Base-by-base conservation (phyloP, 2,888 invertebrate species). In the Drosophila longiperda region DNA sequence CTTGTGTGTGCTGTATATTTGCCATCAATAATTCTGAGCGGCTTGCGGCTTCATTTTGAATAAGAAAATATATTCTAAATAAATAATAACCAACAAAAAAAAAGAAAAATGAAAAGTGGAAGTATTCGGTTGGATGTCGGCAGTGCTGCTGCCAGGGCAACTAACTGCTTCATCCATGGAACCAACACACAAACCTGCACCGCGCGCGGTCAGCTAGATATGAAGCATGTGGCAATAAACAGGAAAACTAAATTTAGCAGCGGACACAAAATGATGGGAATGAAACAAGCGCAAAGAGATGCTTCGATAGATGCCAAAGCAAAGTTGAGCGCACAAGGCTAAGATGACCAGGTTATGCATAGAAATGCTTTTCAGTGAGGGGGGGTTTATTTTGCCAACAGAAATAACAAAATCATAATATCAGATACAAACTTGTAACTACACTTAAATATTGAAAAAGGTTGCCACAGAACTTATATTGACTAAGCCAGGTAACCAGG, bases 61-160 rank as follows among this genome's bases (percentile, higher is more conserved):
- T 82, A 87, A 83, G 80, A 85, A 87, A 87, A 87, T 89, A 87
- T 87, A 89, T 89, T 82, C 76, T 89, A 85, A 89, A 87, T 89
- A 89, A 87, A 87, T 87, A 83, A 87, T 87, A 83, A 78, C 78
- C 65, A 75, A 70, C 45, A 29, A 54, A 66, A 52, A 52, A 52
- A 52, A 6, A 42, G 40, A 32, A 26, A 23, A 38, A 26, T 26
- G 26, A 32, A 45, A 54, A 20, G 23, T 29, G 53, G 49, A 29
- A 26, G 40, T 29, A 58, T 52, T 52, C 32, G 49, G 40, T 55
- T 64, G 55, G 49, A 67, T 38, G 58, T 57, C 75, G 57, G 54
- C 72, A 58, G 59, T 63, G 50, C 66, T 73, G 67, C 68, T 75
- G 74, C 67, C 66, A 64, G 80, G 74, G 63, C 66, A 80, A 78